A percentile compares a stretch with the other conserved stretches of the same genome.
Conservation (phyloP, 23 tunicate species). For the Styela clava region DNA sequence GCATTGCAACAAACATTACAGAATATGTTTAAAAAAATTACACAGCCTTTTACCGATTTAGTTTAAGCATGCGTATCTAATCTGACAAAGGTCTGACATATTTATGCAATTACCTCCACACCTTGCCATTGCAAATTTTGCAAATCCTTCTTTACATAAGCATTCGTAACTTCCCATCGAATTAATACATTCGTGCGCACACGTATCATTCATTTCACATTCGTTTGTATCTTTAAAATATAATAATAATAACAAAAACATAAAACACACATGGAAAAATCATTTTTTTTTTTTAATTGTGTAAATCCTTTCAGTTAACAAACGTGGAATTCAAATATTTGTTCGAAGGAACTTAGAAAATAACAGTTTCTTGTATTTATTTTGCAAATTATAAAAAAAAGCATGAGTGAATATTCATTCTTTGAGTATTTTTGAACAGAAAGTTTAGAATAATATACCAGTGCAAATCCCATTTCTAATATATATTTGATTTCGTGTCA, state of each 20-base stretch:
- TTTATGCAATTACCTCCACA: conserved; percentile 66
- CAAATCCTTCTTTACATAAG: conserved; percentile 48
- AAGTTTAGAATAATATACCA: background rate
- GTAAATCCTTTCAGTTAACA: too few species aligned
- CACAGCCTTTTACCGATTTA: too few species aligned
- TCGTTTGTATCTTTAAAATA: conserved; percentile 63
- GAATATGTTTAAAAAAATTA: too few species aligned
- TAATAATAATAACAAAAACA: background rate
- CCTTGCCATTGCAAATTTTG: conserved; percentile 44
- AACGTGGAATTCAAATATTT: too few species aligned
- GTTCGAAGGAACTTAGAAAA: too few species aligned
- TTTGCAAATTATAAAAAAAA: too few species aligned
- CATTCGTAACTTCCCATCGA: conserved; percentile 64
- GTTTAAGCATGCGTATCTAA: background rate
- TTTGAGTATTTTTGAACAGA: too few species aligned
- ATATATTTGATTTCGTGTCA: background rate
- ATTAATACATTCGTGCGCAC: conserved; percentile 61
- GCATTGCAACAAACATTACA: too few species aligned
- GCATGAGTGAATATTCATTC: too few species aligned
- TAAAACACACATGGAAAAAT: too few species aligned
- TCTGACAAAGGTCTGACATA: background rate
- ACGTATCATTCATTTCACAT: conserved; percentile 69
- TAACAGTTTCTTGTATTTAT: too few species aligned
- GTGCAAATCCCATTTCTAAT: background rate
- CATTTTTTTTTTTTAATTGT: too few species aligned